Evolutionary conservation across 1,140 invertebrate genomes (phyloP).

Genomic region (Nymphalis io): DNA sequence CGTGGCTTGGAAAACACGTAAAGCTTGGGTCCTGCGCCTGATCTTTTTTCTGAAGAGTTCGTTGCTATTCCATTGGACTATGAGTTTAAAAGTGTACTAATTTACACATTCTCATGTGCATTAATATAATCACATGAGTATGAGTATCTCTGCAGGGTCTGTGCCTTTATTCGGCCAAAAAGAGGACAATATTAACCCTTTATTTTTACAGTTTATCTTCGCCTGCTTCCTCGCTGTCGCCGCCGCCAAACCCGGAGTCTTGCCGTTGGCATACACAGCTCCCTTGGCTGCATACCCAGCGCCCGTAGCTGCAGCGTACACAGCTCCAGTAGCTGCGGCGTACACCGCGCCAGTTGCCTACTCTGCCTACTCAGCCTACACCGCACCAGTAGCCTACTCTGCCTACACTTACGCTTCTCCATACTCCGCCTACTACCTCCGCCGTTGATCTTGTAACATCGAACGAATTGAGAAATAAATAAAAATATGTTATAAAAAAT

Average conservation of each 20-base stretch:
- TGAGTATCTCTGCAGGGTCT: too few relatives aligned
- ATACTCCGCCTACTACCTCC: conserved; percentile 43
- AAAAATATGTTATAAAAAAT: neutral
- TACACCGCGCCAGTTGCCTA: conserved; percentile 67
- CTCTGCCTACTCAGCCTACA: conserved; percentile 57
- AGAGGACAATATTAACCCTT: neutral
- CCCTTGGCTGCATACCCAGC: conserved; percentile 51
- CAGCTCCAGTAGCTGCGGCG: conserved; percentile 58
- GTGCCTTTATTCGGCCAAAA: too few relatives aligned
- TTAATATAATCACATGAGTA: too few relatives aligned
- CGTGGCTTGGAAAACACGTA: too few relatives aligned
- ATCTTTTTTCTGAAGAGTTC: too few relatives aligned
- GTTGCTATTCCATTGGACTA: too few relatives aligned
- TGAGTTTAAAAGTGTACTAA: too few relatives aligned
- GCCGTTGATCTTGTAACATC: conserved; percentile 22
- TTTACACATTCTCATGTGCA: too few relatives aligned
- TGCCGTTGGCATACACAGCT: conserved; percentile 37
- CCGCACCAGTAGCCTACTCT: conserved; percentile 48
- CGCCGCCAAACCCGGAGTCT: conserved; percentile 43
- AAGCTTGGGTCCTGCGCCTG: too few relatives aligned
- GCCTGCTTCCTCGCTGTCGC: conserved; percentile 56
- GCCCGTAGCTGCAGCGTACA: conserved; percentile 60
- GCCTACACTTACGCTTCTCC: conserved; percentile 45
- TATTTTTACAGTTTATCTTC: conserved; percentile 70
- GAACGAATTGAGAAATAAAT: neutral